Base-by-base conservation (phyloP, 1,140 invertebrate species). In the Micrasema minimum region DNA sequence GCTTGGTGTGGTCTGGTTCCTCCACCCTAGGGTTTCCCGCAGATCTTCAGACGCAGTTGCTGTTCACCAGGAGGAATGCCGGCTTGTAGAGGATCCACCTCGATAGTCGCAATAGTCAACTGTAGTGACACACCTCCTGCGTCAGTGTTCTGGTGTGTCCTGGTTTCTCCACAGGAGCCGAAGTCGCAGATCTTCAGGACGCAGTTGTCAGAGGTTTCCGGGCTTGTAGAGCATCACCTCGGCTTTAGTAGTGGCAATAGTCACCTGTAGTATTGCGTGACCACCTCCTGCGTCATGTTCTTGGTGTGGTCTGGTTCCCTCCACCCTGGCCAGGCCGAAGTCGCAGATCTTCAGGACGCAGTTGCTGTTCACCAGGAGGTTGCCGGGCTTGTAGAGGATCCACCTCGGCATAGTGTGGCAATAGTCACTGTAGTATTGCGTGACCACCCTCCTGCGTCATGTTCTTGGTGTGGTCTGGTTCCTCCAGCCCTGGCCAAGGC, bases 131-230 rank as follows among this genome's bases (percentile, higher is more conserved):
- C n/a, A n/a, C n/a, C n/a, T n/a, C 70, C 95, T 85, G 5, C 97
- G 96, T 77, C n/a, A n/a, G n/a, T n/a, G n/a, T n/a, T n/a, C n/a
- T n/a, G n/a, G n/a, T n/a, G n/a, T n/a, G n/a, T n/a, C n/a, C n/a
- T n/a, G n/a, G n/a, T n/a, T n/a, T n/a, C n/a, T n/a, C n/a, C n/a
- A n/a, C n/a, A n/a, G n/a, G 98, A 83, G 1, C 97, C 96, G 83
- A 98, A 98, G 86, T 99, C 97, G 88, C 98, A 99, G 84, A 99
- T 99, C 92, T 99, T 99, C 72, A 99, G 88, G 78, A 98, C 93
- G 86, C 97, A 99, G 86, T 99, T 99, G 82, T 95, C 96, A 88
- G 67, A 99, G 87, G 85, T 99, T 99, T 67, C 97, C 97, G n/a
- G 97, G 97, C 82, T 99, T 99, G 78, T n/a, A n/a, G n/a, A n/a